Evolutionary conservation across 1,140 invertebrate species (phyloP).

Genomic region (Trachymyrmex cornetzi): DNA sequence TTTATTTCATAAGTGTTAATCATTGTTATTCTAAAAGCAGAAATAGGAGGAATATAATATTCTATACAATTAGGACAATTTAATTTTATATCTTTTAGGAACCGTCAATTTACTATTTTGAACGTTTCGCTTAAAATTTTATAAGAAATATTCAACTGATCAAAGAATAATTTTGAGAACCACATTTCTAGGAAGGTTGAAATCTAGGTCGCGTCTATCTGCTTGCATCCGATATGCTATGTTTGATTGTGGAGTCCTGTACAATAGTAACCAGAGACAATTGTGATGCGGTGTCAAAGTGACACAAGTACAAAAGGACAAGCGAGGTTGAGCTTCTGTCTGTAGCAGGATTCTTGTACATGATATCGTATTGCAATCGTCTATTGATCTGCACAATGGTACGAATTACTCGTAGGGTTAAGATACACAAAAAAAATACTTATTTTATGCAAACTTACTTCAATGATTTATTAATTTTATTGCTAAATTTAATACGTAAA

Average conservation of each 20-base stretch:
- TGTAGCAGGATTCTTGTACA: slow-evolving; percentile 36
- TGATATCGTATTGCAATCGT: slow-evolving; percentile 43
- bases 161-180: slow-evolving; percentile 40
- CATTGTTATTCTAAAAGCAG: neutral
- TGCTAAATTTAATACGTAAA: slow-evolving; percentile 3
- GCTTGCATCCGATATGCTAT: slow-evolving; percentile 49
- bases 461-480: neutral
- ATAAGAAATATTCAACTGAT: neutral
- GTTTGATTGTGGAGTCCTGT: slow-evolving; percentile 51
- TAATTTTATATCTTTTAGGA: neutral
- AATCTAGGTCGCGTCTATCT: slow-evolving; percentile 66
- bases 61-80: neutral
- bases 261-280: slow-evolving; percentile 64
- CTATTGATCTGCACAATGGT: slow-evolving; percentile 31
- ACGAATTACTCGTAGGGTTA: neutral
- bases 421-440: neutral
- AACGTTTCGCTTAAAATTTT: neutral
- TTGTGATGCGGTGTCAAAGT: slow-evolving; percentile 64
- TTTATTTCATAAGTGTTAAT: neutral
- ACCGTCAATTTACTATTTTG: neutral
- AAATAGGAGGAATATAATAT: neutral
- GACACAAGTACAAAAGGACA: slow-evolving; percentile 34
- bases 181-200: neutral
- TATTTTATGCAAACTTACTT: neutral
- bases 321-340: slow-evolving; percentile 27